A percentile compares a stretch with the other conserved stretches of the same genome.
These are phyloP conservation scores for Aythya baeri DNA, from an alignment of 2,113 vertebrate genomes.

Conservation along the genomic window DNA sequence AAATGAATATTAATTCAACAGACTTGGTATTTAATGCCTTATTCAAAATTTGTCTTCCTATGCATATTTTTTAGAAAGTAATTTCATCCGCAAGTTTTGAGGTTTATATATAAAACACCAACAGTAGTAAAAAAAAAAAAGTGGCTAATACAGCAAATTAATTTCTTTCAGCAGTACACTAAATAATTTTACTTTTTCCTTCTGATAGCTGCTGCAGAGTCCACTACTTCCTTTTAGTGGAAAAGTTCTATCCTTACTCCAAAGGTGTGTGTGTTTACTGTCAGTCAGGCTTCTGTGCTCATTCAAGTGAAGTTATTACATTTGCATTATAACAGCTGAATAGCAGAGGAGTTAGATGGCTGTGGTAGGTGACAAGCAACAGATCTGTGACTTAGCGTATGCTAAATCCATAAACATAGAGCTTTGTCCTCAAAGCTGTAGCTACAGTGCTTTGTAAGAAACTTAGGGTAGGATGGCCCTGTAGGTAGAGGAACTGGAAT, in stretches of 20 bases:
- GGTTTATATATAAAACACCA: neutral
- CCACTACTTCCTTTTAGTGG: accelerated
- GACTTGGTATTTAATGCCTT: accelerated
- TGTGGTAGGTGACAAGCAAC: neutral
- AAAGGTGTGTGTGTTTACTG: accelerated
- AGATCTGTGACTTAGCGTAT: neutral
- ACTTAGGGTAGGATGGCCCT: accelerated
- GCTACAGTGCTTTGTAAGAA: accelerated
- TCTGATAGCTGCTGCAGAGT: neutral
- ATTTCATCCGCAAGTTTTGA: accelerated
- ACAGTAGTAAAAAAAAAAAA: neutral
- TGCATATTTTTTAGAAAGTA: accelerated
- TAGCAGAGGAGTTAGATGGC: neutral
- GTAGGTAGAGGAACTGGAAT: neutral
- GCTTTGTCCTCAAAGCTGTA: neutral
- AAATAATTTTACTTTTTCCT: neutral
- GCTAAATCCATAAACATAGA: neutral
- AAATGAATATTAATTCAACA: accelerated
- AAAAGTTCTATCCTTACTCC: neutral
- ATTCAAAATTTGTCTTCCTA: neutral
- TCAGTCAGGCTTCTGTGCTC: accelerated
- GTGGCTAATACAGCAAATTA: neutral
- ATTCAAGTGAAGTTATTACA: too few species aligned
- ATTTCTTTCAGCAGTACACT: neutral
- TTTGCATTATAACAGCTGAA: too few species aligned